These are phyloP conservation scores for Thryonomys swinderianus DNA, from an alignment of 2,113 vertebrate species.

Conservation along the genomic window DNA sequence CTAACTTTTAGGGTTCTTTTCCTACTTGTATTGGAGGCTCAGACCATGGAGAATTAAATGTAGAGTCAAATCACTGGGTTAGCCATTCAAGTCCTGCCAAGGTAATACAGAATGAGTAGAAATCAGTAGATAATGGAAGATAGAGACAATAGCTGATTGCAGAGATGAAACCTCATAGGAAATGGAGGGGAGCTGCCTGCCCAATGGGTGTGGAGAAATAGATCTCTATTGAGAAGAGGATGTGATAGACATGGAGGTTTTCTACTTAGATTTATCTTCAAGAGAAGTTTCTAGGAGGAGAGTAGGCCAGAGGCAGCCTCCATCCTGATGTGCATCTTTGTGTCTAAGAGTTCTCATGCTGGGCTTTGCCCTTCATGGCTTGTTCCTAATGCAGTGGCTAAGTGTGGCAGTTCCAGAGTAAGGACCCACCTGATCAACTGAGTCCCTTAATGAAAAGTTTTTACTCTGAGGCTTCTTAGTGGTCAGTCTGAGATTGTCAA, in stretches of 20 bases:
- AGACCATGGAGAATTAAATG: neutral
- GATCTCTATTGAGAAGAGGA: neutral
- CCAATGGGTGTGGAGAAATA: neutral
- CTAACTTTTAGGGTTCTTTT: neutral
- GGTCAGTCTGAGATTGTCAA: neutral
- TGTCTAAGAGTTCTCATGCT: neutral
- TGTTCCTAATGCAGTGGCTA: neutral
- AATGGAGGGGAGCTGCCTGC: neutral
- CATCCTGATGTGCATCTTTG: neutral
- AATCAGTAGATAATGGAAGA: neutral
- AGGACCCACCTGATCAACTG: neutral
- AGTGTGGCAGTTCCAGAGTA: neutral
- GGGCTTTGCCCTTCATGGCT: neutral
- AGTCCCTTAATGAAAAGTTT: neutral
- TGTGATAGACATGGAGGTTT: neutral
- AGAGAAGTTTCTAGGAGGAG: neutral
- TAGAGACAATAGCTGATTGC: neutral
- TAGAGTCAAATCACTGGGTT: neutral
- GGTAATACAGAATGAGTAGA: neutral
- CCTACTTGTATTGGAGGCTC: neutral
- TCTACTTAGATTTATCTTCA: neutral
- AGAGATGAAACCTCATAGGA: neutral
- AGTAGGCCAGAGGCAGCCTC: neutral
- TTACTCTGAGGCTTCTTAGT: neutral
- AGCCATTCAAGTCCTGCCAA: neutral